Base-by-base conservation (phyloP, 2,888 invertebrate genomes). In the Drosophila neonasuta region DNA sequence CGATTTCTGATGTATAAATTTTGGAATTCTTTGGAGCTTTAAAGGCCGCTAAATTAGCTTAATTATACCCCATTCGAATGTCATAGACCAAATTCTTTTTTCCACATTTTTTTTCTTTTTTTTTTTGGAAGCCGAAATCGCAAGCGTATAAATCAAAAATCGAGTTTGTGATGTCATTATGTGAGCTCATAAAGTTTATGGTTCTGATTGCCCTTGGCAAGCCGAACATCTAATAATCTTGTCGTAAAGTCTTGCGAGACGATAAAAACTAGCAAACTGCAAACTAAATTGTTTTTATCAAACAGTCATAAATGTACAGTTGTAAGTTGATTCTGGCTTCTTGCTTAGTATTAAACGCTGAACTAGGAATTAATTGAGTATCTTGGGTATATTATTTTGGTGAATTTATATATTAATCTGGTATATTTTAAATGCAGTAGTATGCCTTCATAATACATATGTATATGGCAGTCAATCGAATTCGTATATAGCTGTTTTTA, bases 31-130 rank as follows among this genome's bases (percentile, higher is more conserved):
- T 62, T 60, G 54, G 41, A 63, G 60, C 34, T 52, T 49, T 57
- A 68, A 69, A 74, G 77, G 74, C 80, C 79, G 72, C 79, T 67
- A 81, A 85, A 81, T 84, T 72, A 68, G 57, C 74, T 71, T 82
- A 82, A 82, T 87, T 87, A 85, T 87, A 81, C 24, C 46, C 62
- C 71, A 77, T 79, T 64, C 65, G 68, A 71, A 76, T 86, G 82
- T 81, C 82, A 84, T 84, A 69, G 54, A 46, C 51, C 45, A 51
- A 56, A 66, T 77, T 65, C 52, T 57, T 46, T 44, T 41, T 58
- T 51, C 36, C 8, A 30, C 30, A 24, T 17, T 32, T 42, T n/a
- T 11, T 10, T 51, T 7, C n/a, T 10, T 29, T 34, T 17, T 34
- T 62, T n/a, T 45, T 34, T 62, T n/a, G 44, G 50, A 42, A 6